Percentiles rank a stretch among this genome's conserved stretches.
phyloP scores from a whole-genome alignment of 2,888 invertebrate genomes.

The Noctua janthe region DNA sequence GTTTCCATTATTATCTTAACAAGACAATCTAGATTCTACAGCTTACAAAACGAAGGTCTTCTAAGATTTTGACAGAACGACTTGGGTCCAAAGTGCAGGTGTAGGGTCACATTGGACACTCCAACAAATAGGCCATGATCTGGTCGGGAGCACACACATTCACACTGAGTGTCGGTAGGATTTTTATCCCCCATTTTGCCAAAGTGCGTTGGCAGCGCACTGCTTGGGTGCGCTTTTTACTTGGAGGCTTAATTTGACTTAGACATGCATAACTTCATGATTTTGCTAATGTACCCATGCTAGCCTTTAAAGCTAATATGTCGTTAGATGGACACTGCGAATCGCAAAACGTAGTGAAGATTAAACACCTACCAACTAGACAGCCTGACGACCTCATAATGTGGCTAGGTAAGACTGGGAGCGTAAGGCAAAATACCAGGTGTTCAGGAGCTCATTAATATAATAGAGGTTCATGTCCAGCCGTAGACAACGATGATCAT shows the following conservation, averaged over 20 bases:
- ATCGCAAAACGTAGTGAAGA: background rate
- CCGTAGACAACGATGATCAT: too few species aligned
- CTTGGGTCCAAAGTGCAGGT: background rate
- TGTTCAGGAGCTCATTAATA: background rate
- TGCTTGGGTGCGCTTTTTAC: background rate
- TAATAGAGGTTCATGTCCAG: too few species aligned
- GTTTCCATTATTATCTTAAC: conserved; percentile 5
- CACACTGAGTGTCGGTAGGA: background rate
- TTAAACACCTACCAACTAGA: background rate
- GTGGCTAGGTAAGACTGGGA: too few species aligned
- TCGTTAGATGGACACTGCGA: background rate
- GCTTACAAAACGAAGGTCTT: conserved; percentile 12
- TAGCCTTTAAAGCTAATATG: background rate
- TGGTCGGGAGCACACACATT: background rate
- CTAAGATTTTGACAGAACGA: background rate
- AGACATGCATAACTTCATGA: background rate
- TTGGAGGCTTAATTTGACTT: background rate
- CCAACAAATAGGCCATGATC: background rate
- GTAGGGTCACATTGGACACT: background rate
- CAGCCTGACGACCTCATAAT: background rate
- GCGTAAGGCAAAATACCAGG: background rate
- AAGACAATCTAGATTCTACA: conserved; percentile 6
- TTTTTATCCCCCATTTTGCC: background rate
- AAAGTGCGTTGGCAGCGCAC: background rate
- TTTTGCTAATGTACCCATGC: background rate